Evolutionary conservation across 2,888 invertebrate genomes (phyloP), one percentile per base, ranked within the genome.

Genomic region (Caenorhabditis becei): DNA sequence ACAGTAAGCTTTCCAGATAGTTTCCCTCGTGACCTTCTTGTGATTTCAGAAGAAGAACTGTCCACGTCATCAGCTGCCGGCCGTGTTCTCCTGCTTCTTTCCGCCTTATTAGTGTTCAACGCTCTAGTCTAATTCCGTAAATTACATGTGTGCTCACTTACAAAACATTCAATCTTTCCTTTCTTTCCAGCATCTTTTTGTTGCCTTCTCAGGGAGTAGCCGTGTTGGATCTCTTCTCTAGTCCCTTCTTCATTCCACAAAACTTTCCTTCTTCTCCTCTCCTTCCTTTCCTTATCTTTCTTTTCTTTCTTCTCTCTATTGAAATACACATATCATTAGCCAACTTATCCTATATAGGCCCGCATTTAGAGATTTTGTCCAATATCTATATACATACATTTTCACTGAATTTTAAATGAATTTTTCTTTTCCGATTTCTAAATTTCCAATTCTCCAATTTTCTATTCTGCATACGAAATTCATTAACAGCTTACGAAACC

Each of bases 1-100:
- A 89, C 62, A 56, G 89, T 90, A 58, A 83, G 88, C 71, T 49
- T 7, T 32, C n/a, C 10, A 10, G 32, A 32, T 7, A 10, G 10
- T 32, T 10, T 32, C 32, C 32, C 4, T 32, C 32, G 4, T 32
- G 5, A 32, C 32, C 10, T 32, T 44, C 28, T 16, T 16, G 7
- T 7, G n/a, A 14, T 56, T 78, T 61, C 78, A 65, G 71, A 78
- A 65, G 59, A 78, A 61, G 70, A 65, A 23, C 32, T 65, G n/a
- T 32, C 56, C 5, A 18, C 59, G 14, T 65, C 63, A 14, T 59
- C 63, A 16, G 41, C 72, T 18, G 26, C 61, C 24, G n/a, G 20
- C 20, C 58, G 20, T 47, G 18, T 62, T 23, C 47, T 67, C 18
- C 26, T 62, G 14, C 24, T 77, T 26, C 37, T 51, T 11, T 14